phyloP scores from a whole-genome alignment of 2,888 invertebrate genomes.

The Zele albiditarsus region DNA sequence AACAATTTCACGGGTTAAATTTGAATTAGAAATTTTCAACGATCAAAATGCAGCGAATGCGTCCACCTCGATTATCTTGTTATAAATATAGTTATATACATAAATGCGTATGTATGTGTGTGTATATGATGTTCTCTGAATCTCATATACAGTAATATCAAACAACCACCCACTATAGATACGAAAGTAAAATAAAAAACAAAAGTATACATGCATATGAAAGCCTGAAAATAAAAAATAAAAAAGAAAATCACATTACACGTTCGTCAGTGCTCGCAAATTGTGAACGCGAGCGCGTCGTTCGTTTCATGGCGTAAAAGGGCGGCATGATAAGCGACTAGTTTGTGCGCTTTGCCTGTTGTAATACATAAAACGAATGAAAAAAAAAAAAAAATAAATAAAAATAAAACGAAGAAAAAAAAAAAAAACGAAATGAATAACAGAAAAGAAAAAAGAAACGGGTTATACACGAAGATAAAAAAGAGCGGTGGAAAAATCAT shows the following conservation, averaged over 20 bases:
- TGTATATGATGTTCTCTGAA: slow-evolving; percentile 15
- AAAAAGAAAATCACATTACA: slow-evolving; percentile 46
- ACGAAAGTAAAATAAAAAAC: slow-evolving; percentile 3
- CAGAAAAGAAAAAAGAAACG: slow-evolving; percentile 25
- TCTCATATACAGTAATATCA: slow-evolving; percentile 6
- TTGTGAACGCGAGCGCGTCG: slow-evolving; percentile 45
- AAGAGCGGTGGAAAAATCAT: slow-evolving; percentile 18
- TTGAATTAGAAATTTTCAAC: slow-evolving; percentile 46
- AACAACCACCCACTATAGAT: slow-evolving; percentile 12
- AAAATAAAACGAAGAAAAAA: slow-evolving; percentile 30
- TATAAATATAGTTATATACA: slow-evolving; percentile 7
- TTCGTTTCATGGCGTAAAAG: slow-evolving; percentile 49
- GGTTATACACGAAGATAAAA: slow-evolving; percentile 24
- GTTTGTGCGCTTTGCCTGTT: slow-evolving; percentile 43
- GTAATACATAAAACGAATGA: slow-evolving; percentile 35
- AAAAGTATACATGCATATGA: slow-evolving; percentile 11
- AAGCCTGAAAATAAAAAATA: slow-evolving; percentile 37
- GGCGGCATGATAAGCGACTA: slow-evolving; percentile 51
- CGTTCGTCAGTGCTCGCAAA: slow-evolving; percentile 51
- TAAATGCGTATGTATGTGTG: neutral
- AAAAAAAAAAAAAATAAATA: slow-evolving; percentile 21
- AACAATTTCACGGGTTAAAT: slow-evolving; percentile 41
- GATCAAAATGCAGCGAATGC: slow-evolving; percentile 36
- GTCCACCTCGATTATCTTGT: slow-evolving; percentile 38
- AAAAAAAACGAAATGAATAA: slow-evolving; percentile 32